These are phyloP conservation scores for Haliaeetus leucogaster DNA, from an alignment of 2,113 vertebrate genomes.

Conservation along the genomic window DNA sequence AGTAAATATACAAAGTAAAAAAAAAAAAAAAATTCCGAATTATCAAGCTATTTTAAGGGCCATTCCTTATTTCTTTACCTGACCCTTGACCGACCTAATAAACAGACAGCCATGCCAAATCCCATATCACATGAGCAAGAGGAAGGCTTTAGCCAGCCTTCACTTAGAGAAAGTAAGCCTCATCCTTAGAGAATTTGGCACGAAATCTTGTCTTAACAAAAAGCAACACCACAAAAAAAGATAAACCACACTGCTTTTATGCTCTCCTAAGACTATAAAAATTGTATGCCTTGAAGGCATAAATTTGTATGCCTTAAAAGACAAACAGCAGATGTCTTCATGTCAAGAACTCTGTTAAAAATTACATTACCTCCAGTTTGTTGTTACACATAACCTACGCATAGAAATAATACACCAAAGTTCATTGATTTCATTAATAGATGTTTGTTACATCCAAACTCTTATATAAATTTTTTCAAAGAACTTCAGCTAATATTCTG, in stretches of 20 bases:
- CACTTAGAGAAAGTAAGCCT: background rate
- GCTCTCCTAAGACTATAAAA: background rate
- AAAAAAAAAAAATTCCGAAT: background rate
- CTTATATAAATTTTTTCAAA: background rate
- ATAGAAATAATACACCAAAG: background rate
- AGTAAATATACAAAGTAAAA: background rate
- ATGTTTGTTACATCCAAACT: background rate
- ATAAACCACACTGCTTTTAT: background rate
- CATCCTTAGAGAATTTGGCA: background rate
- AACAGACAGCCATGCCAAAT: background rate
- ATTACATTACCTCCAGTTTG: background rate
- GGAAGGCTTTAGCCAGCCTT: background rate
- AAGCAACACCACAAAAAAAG: background rate
- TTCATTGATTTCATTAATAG: background rate
- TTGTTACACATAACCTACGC: background rate
- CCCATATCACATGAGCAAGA: background rate
- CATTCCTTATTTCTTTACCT: background rate
- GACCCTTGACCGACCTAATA: background rate
- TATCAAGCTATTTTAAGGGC: background rate
- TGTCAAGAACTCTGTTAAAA: background rate
- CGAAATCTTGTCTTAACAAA: background rate
- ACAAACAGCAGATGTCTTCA: background rate
- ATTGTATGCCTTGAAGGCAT: background rate
- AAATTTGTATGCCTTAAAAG: background rate
- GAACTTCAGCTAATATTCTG: background rate